These are phyloP conservation scores for Rhopalosiphum nymphaeae DNA, from an alignment of 2,888 invertebrate species.

Conservation along the genomic window DNA sequence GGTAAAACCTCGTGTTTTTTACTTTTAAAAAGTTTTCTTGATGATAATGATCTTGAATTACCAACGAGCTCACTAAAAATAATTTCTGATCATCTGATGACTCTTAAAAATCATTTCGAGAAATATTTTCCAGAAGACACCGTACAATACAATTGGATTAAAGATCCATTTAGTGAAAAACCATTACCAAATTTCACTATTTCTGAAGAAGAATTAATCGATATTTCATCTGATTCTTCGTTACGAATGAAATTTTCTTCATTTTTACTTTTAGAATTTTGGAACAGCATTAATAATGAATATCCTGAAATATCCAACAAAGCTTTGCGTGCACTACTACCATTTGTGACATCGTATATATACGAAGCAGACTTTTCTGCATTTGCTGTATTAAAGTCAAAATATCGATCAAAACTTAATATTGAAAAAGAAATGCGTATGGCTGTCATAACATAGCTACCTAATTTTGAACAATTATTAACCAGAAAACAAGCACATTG, in stretches of 20 bases:
- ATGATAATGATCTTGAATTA: not conserved
- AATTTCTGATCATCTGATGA: slow-evolving; percentile 2
- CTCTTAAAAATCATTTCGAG: not conserved
- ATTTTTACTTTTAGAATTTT: slow-evolving; percentile 10
- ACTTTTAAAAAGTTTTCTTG: not conserved
- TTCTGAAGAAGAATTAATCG: slow-evolving; percentile 10
- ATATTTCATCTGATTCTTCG: slow-evolving; percentile 8
- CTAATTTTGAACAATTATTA: not conserved
- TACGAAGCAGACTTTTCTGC: slow-evolving; percentile 8
- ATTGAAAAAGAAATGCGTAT: not conserved
- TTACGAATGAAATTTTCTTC: slow-evolving; percentile 10
- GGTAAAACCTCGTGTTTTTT: not conserved
- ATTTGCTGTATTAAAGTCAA: not conserved
- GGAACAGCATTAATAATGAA: not conserved
- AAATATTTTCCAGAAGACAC: slow-evolving; percentile 34
- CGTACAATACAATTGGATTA: not conserved
- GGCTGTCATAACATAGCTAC: not conserved
- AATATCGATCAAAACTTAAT: not conserved
- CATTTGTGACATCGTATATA: slow-evolving; percentile 33
- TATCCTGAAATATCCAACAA: not conserved
- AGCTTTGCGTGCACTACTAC: not conserved
- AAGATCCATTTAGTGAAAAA: not conserved
- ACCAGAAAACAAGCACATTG: not conserved
- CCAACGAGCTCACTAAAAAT: not conserved
- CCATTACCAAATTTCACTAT: slow-evolving; percentile 12